phyloP scores from a whole-genome alignment of 2,113 vertebrate genomes.

The Callospermophilus lateralis region DNA sequence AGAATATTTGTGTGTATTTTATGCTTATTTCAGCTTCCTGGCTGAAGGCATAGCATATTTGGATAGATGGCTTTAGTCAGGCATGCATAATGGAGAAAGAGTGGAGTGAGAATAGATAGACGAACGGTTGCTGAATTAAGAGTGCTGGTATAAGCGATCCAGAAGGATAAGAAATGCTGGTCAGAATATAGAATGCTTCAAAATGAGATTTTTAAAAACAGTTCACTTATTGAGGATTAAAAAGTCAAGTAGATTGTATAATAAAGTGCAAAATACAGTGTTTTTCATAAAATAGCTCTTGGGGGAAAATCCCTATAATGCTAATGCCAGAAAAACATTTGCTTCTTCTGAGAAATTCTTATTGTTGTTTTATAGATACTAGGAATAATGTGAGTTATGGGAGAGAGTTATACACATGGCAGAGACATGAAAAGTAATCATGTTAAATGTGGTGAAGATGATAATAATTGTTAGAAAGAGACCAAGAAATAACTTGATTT shows the following conservation, averaged over 20 bases:
- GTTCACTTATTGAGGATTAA: constrained; percentile 44
- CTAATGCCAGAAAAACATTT: background rate
- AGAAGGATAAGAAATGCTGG: background rate
- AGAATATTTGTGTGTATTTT: constrained; percentile 1
- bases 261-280: background rate
- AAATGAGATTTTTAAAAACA: background rate
- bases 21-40: constrained; percentile 24
- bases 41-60: constrained; percentile 34
- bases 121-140: background rate
- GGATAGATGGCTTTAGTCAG: constrained; percentile 39
- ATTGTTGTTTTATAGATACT: constrained; percentile 29
- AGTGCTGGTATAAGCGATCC: background rate
- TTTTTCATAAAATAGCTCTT: constrained; percentile 5
- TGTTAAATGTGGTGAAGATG: background rate
- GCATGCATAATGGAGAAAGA: constrained; percentile 31
- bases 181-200: background rate
- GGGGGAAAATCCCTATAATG: background rate
- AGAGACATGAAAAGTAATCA: constrained; percentile 46
- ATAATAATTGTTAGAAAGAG: constrained; percentile 42
- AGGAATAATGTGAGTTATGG: background rate
- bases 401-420: background rate
- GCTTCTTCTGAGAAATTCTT: background rate
- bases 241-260: background rate
- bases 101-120: background rate
- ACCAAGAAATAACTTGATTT: constrained; percentile 36